Conservation (phyloP, 2,113 vertebrate genomes). For the Tonatia bakeri region DNA sequence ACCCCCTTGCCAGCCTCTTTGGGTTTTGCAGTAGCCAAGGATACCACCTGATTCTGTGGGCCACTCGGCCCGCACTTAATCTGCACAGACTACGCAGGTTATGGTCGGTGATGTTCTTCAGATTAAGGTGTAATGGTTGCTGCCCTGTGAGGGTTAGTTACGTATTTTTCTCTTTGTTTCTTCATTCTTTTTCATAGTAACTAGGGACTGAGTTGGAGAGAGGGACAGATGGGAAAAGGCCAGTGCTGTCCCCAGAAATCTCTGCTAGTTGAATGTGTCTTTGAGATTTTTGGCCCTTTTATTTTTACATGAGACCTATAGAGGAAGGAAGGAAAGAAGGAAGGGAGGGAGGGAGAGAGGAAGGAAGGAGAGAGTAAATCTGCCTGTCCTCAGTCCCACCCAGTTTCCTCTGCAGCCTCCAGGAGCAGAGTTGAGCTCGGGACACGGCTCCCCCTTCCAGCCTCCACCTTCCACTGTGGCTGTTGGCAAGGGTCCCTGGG, state of each 20-base stretch:
- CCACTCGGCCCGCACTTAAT: neutral
- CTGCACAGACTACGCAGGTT: rapidly evolving
- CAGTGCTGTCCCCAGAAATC: neutral
- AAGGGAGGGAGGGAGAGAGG: rapidly evolving
- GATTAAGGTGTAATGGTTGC: neutral
- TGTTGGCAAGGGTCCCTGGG: neutral
- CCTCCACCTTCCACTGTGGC: neutral
- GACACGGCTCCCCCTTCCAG: neutral
- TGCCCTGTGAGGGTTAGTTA: neutral
- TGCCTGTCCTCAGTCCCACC: too few species aligned
- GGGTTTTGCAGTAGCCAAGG: neutral
- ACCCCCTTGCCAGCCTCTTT: neutral
- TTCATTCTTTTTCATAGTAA: neutral
- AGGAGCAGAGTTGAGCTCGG: neutral
- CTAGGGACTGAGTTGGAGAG: neutral
- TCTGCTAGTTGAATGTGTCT: neutral
- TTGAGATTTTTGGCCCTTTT: neutral
- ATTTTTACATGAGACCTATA: neutral
- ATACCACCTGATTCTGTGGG: neutral
- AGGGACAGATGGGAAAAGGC: neutral
- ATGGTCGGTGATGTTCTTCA: neutral
- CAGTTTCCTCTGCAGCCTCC: neutral
- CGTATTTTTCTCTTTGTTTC: neutral
- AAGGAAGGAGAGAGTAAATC: neutral
- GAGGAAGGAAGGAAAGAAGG: neutral